phyloP scores from a whole-genome alignment of 2,797 vertebrate genomes.

The Mormyrus hasselquistii region DNA sequence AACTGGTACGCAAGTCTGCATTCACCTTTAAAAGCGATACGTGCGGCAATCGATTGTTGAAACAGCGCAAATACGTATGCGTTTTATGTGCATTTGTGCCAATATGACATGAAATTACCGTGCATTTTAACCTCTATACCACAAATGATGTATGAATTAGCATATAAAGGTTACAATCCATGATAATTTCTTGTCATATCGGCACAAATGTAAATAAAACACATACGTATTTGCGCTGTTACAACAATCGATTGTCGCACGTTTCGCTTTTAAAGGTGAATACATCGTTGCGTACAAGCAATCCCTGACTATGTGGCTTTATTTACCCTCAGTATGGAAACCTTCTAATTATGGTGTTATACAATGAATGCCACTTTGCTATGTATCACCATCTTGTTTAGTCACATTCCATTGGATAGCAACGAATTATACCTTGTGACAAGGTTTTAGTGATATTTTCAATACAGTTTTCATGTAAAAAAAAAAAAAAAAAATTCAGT shows the following conservation, averaged over 20 bases:
- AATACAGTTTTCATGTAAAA: neutral
- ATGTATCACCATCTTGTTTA: neutral
- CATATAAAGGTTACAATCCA: neutral
- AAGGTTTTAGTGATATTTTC: neutral
- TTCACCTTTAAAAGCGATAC: neutral
- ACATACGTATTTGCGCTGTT: neutral
- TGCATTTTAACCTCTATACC: neutral
- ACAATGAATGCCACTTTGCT: neutral
- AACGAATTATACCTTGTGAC: neutral
- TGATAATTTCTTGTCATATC: neutral
- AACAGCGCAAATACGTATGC: neutral
- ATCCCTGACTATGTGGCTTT: neutral
- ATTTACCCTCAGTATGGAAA: neutral
- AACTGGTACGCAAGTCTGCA: neutral
- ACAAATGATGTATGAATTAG: neutral
- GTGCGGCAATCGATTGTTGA: neutral
- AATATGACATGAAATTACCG: neutral
- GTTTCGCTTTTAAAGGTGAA: neutral
- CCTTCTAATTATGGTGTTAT: neutral
- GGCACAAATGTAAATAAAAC: neutral
- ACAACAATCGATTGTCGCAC: neutral
- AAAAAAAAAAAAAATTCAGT: neutral
- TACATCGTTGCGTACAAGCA: neutral
- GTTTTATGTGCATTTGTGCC: neutral
- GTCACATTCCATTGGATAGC: neutral